phyloP scores from a whole-genome alignment of 2,888 invertebrate species.

The Diaperis boleti region DNA sequence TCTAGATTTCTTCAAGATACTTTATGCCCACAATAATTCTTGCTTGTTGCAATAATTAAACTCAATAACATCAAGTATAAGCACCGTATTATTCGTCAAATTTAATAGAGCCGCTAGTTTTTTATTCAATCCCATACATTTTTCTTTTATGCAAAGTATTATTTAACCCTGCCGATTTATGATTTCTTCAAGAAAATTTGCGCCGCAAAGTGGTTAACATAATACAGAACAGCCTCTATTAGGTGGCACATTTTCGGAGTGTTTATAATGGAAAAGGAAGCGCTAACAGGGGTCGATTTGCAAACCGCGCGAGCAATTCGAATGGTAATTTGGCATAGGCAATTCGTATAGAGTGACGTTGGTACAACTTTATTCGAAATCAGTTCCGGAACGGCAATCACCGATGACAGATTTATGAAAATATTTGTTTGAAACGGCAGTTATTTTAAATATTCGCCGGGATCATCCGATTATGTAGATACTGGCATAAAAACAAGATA shows the following conservation, averaged over 20 bases:
- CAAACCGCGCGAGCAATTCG: slow-evolving; percentile 31
- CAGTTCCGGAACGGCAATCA: slow-evolving; percentile 64
- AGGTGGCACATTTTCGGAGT: slow-evolving; percentile 12
- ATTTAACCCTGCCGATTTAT: no score
- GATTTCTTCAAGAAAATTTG: no score
- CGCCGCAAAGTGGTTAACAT: background rate
- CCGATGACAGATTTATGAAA: slow-evolving; percentile 68
- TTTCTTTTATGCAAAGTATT: no score
- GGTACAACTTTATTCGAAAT: slow-evolving; percentile 55
- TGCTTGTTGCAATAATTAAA: no score
- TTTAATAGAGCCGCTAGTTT: no score
- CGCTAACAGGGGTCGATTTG: slow-evolving; percentile 24
- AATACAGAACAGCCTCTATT: background rate
- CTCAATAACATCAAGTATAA: no score
- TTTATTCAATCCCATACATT: no score
- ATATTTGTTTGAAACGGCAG: slow-evolving; percentile 67
- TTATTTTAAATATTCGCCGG: slow-evolving; percentile 67
- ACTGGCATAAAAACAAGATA: slow-evolving; percentile 59
- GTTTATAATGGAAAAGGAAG: slow-evolving; percentile 19
- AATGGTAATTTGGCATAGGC: slow-evolving; percentile 39
- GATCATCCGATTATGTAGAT: slow-evolving; percentile 68
- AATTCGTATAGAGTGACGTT: slow-evolving; percentile 37
- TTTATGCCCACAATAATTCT: no score
- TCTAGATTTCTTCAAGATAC: no score
- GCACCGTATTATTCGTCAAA: no score